phyloP scores from a whole-genome alignment of 2,113 vertebrate genomes.

The Gila orcuttii region DNA sequence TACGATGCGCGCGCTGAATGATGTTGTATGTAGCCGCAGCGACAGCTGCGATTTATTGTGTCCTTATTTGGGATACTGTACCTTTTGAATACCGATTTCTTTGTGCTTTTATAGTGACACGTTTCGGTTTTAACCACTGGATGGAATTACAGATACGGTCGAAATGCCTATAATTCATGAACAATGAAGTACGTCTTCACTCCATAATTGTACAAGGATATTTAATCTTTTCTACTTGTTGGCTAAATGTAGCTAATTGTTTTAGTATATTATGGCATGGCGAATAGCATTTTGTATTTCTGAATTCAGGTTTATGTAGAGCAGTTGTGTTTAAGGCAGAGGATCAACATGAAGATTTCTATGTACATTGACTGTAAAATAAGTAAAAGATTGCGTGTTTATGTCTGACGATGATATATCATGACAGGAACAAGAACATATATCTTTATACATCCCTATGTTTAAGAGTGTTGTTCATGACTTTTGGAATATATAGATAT shows the following conservation, averaged over 20 bases:
- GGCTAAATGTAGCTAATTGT: constrained; percentile 98
- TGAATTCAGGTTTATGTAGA: constrained; percentile 95
- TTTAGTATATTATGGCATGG: constrained; percentile 99
- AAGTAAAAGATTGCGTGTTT: constrained; percentile 99
- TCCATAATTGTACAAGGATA: constrained; percentile 97
- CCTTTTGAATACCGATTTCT: constrained; percentile 88
- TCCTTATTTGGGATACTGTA: constrained; percentile 86
- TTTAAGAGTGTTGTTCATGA: constrained; percentile 91
- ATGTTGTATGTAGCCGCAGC: constrained; percentile 60
- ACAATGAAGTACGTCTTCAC: constrained; percentile 96
- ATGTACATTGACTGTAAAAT: constrained; percentile 99
- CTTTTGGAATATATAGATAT: constrained; percentile 73
- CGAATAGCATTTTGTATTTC: constrained; percentile 99
- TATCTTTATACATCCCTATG: constrained; percentile 82
- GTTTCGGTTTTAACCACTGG: constrained; percentile 99
- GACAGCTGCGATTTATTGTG: constrained; percentile 44
- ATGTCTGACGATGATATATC: constrained; percentile 88
- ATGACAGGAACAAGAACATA: constrained; percentile 96
- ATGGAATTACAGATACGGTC: constrained; percentile 86
- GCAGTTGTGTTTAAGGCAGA: constrained; percentile 99
- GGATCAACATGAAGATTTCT: constrained; percentile 96
- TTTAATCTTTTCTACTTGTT: constrained; percentile 99
- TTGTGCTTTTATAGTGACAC: constrained; percentile 90
- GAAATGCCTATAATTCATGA: constrained; percentile 96
- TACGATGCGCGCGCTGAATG: constrained; percentile 56